Base-by-base conservation (phyloP, 2,888 invertebrate species). In the Caenorhabditis afra region DNA sequence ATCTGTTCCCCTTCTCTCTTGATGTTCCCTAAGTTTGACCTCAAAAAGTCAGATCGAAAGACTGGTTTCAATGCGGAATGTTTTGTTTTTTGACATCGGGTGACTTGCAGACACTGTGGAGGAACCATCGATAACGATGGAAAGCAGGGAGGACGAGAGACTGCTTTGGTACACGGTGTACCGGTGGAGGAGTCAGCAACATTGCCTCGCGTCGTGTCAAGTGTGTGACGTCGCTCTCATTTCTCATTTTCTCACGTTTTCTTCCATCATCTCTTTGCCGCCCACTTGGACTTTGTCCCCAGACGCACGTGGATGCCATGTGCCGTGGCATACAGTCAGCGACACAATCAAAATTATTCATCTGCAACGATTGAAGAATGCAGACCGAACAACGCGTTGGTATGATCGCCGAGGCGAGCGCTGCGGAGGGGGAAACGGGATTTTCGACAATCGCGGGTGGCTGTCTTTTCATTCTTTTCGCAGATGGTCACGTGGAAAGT, bases 221-320 rank as follows among this genome's bases (percentile, higher is more conserved):
- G 44, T 67, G 39, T 67, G 67, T 68, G 73, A 73, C 73, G 73
- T 73, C 64, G 50, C 44, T 58, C 23, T 45, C 58, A 5, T 73
- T 64, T 73, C 73, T 73, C 57, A 64, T 62, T 73, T 73, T 73
- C 73, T 64, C 73, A 73, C 73, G 57, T 73, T 73, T 71, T 49
- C 44, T 64, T 57, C 41, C 50, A 35, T 39, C 50, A 71, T 71
- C 62, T 64, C 47, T 8, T 23, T 35, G 16, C 11, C 58, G 58
- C 50, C 52, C 73, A 64, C 35, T 45, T 73, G 80, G 80, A 80
- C 80, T 80, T 80, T 80, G 80, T 71, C 80, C 79, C 59, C 58
- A 18, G 29, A 47, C 65, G 70, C 79, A 80, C 80, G 80, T 80
- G 80, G 66, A 71, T 59, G 66, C 80, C 80, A 76, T 52, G 44